Percentiles rank a stretch among this genome's conserved stretches.
These are phyloP conservation scores for Blomia tropicalis DNA, from an alignment of 2,888 invertebrate species.

Conservation along the genomic window DNA sequence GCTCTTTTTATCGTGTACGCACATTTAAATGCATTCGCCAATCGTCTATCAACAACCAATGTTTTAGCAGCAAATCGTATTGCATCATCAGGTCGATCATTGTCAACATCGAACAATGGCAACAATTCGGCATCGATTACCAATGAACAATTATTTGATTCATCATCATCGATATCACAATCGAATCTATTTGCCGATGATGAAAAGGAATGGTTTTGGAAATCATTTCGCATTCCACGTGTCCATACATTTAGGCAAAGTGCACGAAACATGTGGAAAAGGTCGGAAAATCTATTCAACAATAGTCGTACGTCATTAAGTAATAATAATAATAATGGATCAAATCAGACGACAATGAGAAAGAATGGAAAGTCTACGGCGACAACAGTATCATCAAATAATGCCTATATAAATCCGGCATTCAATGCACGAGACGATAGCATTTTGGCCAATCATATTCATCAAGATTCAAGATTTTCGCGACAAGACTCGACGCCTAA, in stretches of 20 bases:
- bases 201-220: constrained; percentile 19
- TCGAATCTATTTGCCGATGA: constrained; percentile 5
- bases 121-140: not conserved
- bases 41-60: not conserved
- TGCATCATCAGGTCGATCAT: not conserved
- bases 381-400: not conserved
- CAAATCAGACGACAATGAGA: too few relatives aligned
- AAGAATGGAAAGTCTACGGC: not conserved
- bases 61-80: not conserved
- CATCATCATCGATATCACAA: not conserved
- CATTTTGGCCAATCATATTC: constrained; percentile 1
- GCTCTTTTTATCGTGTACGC: constrained; percentile 2
- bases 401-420: constrained; percentile 18
- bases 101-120: too few relatives aligned
- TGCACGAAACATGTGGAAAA: constrained; percentile 9
- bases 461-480: not conserved
- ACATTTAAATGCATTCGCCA: constrained; percentile 11
- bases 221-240: constrained; percentile 19
- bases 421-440: constrained; percentile 3
- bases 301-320: not conserved
- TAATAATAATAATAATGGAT: not conserved
- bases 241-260: constrained; percentile 15
- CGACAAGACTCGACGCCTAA: not conserved
- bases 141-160: not conserved
- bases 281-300: not conserved